phyloP scores from a whole-genome alignment of 1,140 invertebrate species.

The Tetragonula clypearis region DNA sequence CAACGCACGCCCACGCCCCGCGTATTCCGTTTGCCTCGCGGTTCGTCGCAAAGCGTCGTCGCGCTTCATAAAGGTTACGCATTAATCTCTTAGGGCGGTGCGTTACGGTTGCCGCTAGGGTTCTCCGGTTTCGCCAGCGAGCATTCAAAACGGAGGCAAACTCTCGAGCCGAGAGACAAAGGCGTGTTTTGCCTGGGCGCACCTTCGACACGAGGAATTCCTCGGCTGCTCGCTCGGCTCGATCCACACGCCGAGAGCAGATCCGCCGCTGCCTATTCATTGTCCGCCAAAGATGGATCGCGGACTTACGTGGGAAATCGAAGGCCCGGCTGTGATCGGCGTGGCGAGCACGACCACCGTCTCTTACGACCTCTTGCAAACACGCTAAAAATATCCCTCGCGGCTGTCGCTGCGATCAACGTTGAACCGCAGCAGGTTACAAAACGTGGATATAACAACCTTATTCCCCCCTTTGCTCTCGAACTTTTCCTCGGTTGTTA shows the following conservation, averaged over 20 bases:
- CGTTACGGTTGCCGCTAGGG: conserved; percentile 56
- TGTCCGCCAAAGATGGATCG: conserved; percentile 52
- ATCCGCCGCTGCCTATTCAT: conserved; percentile 26
- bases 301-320: conserved; percentile 44
- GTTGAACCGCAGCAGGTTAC: neutral
- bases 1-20: conserved; percentile 51
- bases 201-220: conserved; percentile 61
- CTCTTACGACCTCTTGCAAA: neutral
- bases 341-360: neutral
- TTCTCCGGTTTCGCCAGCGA: conserved; percentile 54
- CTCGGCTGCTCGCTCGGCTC: conserved; percentile 21
- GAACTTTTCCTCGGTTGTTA: too few species aligned
- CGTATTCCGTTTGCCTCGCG: neutral
- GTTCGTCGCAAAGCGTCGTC: neutral
- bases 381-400: conserved; percentile 3
- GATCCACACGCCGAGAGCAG: conserved; percentile 24
- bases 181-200: conserved; percentile 59
- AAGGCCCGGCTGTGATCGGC: conserved; percentile 6
- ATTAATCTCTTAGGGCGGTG: conserved; percentile 60
- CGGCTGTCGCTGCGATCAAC: neutral
- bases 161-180: conserved; percentile 56
- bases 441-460: neutral
- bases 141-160: conserved; percentile 64
- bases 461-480: too few species aligned
- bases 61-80: conserved; percentile 68